Base-by-base conservation (phyloP, 1,140 invertebrate species). In the Brachionus angularis region DNA sequence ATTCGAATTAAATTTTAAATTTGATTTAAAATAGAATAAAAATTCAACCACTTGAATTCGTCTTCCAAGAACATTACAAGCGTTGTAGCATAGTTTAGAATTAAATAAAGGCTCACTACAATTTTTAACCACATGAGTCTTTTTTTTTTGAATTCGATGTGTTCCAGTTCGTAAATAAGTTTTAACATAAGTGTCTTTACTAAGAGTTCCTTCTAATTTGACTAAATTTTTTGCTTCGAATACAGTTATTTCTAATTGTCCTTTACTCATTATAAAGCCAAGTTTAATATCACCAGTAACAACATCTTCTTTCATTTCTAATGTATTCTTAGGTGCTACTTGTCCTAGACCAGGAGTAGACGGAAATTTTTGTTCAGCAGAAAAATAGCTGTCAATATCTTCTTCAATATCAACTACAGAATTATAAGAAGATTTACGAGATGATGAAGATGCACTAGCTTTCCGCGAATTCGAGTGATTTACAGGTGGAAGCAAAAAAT, bases 131-230 rank as follows among this genome's bases (percentile, higher is more conserved):
- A 91, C 87, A 34, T 89, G 84, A 0, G 91, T 95, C 79, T 95
- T 96, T 73, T 90, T 88, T 78, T 93, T 94, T 76, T 92, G 89
- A 58, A 93, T 81, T 85, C 89, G 88, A 73, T 89, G 87, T 52
- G 90, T 88, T 29, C 89, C 89, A 75, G 92, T 90, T 31, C 90
- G 86, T 29, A 96, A 83, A 78, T 93, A 94, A 50, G 90, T 93
- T 82, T 95, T 95, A 52, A 94, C 91, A 81, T 95, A 96, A 3
- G 91, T 93, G 77, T 94, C 91, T 84, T 85, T 72, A 52, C 12
- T 34, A 5, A 5, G 3, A 29, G 39, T 42, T 16, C 42, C 42
- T 1, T 5, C 23, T 29, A 47, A n/a, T 47, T 46, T 67, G 3
- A 70, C 47, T n/a, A 88, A 84, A 55, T 84, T 84, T 47, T 82